Conservation (phyloP, 2,888 invertebrate genomes). For the Enchytraeus crypticus region DNA sequence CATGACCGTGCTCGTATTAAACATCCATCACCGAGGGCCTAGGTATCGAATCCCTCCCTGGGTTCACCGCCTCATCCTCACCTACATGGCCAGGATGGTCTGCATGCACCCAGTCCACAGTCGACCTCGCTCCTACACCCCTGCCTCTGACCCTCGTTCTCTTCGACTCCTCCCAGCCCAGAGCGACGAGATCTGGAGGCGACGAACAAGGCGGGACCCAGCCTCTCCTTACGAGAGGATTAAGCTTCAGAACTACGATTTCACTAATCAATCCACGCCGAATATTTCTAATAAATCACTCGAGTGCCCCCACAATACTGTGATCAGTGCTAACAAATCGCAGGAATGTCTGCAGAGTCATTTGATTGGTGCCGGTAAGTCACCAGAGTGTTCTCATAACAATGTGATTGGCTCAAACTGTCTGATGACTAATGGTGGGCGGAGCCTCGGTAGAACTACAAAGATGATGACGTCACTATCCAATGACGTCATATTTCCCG, state of each 20-base stretch:
- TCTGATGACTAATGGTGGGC: neutral
- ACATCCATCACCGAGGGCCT: constrained; percentile 23
- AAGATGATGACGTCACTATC: neutral
- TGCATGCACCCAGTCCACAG: constrained; percentile 6
- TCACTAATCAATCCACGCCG: too few relatives aligned
- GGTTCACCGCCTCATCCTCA: constrained; percentile 18
- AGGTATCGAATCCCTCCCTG: constrained; percentile 16
- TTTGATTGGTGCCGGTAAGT: neutral
- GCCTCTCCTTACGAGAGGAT: neutral
- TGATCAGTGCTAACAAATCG: neutral
- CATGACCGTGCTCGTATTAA: constrained; percentile 26
- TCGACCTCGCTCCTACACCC: neutral
- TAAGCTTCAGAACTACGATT: too few relatives aligned
- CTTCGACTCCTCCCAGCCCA: neutral
- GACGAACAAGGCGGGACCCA: neutral
- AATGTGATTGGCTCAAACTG: neutral
- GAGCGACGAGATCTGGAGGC: constrained; percentile 1
- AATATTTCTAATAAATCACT: too few relatives aligned
- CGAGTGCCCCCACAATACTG: neutral
- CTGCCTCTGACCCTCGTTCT: neutral
- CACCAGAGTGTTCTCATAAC: too few relatives aligned
- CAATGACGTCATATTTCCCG: neutral
- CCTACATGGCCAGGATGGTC: constrained; percentile 20
- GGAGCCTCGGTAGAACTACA: too few relatives aligned
- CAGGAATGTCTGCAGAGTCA: neutral